phyloP scores from a whole-genome alignment of 1,140 invertebrate species.

The Drosophila willistoni region DNA sequence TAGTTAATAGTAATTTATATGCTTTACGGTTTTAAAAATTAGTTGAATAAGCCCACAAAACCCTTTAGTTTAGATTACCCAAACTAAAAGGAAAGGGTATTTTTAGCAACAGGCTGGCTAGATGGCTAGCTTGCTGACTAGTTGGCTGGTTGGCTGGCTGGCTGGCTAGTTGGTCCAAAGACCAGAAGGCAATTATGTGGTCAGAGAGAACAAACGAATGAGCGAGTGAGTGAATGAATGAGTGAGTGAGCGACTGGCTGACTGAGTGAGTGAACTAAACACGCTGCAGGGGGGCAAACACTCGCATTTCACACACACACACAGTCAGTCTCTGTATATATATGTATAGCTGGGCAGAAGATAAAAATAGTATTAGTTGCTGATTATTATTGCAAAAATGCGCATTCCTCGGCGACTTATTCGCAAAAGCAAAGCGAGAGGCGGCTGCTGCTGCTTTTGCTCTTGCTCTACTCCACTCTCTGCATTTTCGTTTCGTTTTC shows the following conservation, averaged over 20 bases:
- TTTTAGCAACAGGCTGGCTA: neutral
- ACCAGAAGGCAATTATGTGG: slow-evolving; percentile 27
- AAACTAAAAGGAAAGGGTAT: neutral
- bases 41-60: no score
- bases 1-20: no score
- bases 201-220: slow-evolving; percentile 31
- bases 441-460: slow-evolving; percentile 47
- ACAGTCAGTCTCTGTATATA: slow-evolving; percentile 28
- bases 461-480: slow-evolving; percentile 59
- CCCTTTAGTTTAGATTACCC: no score
- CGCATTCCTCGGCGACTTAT: slow-evolving; percentile 77
- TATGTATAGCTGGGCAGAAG: slow-evolving; percentile 60
- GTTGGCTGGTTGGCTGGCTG: slow-evolving; percentile 2
- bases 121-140: neutral
- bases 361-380: slow-evolving; percentile 82
- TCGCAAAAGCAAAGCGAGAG: slow-evolving; percentile 43
- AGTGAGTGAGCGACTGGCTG: slow-evolving; percentile 11
- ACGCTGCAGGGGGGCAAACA: slow-evolving; percentile 43
- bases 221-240: slow-evolving; percentile 16
- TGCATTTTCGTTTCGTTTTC: slow-evolving; percentile 78
- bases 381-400: slow-evolving; percentile 83
- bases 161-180: slow-evolving; percentile 17
- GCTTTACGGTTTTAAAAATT: no score
- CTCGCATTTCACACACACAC: slow-evolving; percentile 32
- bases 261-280: slow-evolving; percentile 26